These are phyloP conservation scores for Sibirionetta formosa DNA, from an alignment of 2,797 vertebrate genomes.

Conservation along the genomic window DNA sequence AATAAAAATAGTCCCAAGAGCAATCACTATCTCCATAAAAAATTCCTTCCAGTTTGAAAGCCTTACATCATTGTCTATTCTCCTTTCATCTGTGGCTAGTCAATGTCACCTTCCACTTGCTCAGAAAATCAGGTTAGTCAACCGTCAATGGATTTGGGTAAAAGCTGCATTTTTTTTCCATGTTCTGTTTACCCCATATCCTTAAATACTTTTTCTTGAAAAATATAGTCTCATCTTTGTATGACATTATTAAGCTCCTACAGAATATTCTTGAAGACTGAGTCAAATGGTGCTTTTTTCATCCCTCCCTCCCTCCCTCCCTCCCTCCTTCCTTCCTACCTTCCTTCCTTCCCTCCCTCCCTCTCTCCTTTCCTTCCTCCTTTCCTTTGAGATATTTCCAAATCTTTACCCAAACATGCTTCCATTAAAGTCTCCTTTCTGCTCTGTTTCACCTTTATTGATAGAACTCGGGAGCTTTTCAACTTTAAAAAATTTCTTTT, in stretches of 20 bases:
- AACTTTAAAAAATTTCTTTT: not conserved
- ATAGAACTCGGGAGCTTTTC: not conserved
- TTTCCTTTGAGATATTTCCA: not conserved
- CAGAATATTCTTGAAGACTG: not conserved
- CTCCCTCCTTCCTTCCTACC: no score
- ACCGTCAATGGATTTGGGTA: not conserved
- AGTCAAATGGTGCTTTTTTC: not conserved
- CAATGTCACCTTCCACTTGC: not conserved
- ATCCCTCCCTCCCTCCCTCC: no score
- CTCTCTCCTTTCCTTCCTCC: no score
- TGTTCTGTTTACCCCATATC: not conserved
- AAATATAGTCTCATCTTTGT: not conserved
- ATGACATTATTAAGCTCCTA: not conserved
- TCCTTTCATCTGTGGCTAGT: not conserved
- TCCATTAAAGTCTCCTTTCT: not conserved
- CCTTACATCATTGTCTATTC: not conserved
- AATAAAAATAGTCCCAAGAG: not conserved
- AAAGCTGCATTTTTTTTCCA: not conserved
- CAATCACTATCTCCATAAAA: not conserved
- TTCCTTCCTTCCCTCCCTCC: no score
- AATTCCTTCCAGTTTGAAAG: not conserved
- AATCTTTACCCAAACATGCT: not conserved
- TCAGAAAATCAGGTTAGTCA: not conserved
- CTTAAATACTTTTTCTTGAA: not conserved
- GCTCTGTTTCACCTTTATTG: not conserved